phyloP scores from a whole-genome alignment of 2,888 invertebrate species.

The Hemistola chrysoprasaria region DNA sequence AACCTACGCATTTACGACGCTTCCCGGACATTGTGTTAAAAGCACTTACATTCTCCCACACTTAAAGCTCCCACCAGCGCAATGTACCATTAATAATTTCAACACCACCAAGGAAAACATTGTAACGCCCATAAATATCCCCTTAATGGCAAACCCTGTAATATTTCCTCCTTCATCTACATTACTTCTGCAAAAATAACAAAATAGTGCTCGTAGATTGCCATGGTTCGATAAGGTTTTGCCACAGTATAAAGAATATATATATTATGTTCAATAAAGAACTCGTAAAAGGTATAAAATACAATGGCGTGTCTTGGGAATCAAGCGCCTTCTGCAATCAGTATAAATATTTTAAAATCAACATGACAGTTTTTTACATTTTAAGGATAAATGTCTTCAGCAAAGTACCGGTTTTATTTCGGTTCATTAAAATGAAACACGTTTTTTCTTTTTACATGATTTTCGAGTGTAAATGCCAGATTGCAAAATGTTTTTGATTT shows the following conservation, averaged over 20 bases:
- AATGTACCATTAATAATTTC: conserved; percentile 62
- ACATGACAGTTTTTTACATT: too few relatives aligned
- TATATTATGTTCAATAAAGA: too few relatives aligned
- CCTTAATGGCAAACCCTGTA: conserved; percentile 61
- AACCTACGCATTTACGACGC: conserved; percentile 8
- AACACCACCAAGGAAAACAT: conserved; percentile 58
- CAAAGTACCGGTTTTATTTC: too few relatives aligned
- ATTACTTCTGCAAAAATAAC: conserved; percentile 76
- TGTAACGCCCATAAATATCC: conserved; percentile 58
- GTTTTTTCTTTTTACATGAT: too few relatives aligned
- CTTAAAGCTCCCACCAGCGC: conserved; percentile 38
- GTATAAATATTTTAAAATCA: too few relatives aligned
- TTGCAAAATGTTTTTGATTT: too few relatives aligned
- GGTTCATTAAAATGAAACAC: too few relatives aligned
- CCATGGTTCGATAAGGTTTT: conserved; percentile 57
- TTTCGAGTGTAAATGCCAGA: too few relatives aligned
- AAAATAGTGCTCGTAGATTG: conserved; percentile 69
- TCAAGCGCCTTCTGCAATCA: too few relatives aligned
- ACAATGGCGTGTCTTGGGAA: too few relatives aligned
- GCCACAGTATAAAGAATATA: conserved; percentile 21
- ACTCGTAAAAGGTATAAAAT: too few relatives aligned
- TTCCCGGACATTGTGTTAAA: conserved; percentile 8
- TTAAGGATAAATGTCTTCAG: too few relatives aligned
- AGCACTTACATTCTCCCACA: conserved; percentile 19
- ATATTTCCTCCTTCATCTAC: conserved; percentile 72